phyloP scores from a whole-genome alignment of 2,797 vertebrate genomes.

The Gymnocypris eckloni region DNA sequence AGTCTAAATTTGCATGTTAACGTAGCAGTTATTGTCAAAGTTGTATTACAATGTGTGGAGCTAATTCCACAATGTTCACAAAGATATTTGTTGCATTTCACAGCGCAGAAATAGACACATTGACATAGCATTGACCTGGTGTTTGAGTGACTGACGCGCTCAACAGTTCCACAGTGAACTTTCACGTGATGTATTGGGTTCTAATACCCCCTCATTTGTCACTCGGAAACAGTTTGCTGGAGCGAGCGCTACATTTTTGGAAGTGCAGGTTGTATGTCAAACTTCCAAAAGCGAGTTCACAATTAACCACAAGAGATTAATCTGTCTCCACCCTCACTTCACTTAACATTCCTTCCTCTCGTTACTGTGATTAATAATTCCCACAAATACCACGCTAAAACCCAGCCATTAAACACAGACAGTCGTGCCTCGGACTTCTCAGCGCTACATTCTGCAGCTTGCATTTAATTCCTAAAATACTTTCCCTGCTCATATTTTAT shows the following conservation, averaged over 20 bases:
- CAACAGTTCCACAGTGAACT: conserved; percentile 4
- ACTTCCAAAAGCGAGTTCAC: conserved; percentile 47
- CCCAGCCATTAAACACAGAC: conserved; percentile 62
- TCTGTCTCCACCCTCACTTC: conserved; percentile 53
- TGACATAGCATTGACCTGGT: neutral
- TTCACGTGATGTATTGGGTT: conserved; percentile 40
- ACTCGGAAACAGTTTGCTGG: conserved; percentile 30
- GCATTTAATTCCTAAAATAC: conserved; percentile 69
- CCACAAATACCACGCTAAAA: conserved; percentile 52
- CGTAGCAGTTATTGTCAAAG: neutral
- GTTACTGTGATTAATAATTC: conserved; percentile 57
- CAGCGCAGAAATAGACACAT: neutral
- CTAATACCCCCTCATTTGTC: conserved; percentile 42
- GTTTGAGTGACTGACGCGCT: neutral
- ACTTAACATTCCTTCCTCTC: conserved; percentile 59
- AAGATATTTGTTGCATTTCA: conserved; percentile 11
- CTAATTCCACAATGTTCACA: neutral
- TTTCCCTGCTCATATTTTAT: conserved; percentile 67
- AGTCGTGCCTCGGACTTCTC: conserved; percentile 52
- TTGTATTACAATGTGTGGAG: neutral
- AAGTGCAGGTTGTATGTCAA: conserved; percentile 51
- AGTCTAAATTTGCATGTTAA: neutral
- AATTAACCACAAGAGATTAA: conserved; percentile 59
- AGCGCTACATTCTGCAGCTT: conserved; percentile 65
- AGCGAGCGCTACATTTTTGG: conserved; percentile 37